Conservation (phyloP, 2,888 invertebrate species). For the Drosophila robusta region DNA sequence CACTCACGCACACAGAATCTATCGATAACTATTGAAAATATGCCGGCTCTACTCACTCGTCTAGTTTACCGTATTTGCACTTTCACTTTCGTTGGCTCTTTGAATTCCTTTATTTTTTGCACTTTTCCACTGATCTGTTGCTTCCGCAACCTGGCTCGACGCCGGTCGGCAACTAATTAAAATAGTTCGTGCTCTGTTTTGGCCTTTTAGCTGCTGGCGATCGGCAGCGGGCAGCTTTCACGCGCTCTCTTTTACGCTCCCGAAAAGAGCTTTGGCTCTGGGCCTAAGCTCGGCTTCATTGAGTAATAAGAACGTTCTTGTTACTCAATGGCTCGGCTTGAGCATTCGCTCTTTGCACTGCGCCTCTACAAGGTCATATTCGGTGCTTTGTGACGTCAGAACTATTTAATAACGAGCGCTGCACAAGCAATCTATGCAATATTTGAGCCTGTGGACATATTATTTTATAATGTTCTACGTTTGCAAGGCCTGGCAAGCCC, state of each 20-base stretch:
- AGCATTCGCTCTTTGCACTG: not conserved
- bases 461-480: too few species aligned
- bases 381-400: constrained; percentile 7
- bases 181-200: not conserved
- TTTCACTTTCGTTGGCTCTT: not conserved
- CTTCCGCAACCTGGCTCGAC: not conserved
- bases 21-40: constrained; percentile 3
- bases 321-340: constrained; percentile 12
- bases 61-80: not conserved
- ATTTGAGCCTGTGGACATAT: too few species aligned
- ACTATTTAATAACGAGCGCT: not conserved
- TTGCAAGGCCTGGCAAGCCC: too few species aligned
- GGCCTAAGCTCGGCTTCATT: constrained; percentile 13
- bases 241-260: not conserved
- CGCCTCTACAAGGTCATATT: not conserved
- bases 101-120: not conserved
- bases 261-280: constrained; percentile 10
- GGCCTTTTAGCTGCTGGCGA: constrained; percentile 32
- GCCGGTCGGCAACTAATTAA: constrained; percentile 18
- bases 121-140: not conserved
- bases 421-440: too few species aligned
- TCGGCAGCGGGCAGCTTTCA: constrained; percentile 27
- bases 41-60: constrained; percentile 3
- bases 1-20: not conserved
- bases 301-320: too few species aligned